phyloP scores from a whole-genome alignment of 2,888 invertebrate genomes.

The Drosophila bunnanda region DNA sequence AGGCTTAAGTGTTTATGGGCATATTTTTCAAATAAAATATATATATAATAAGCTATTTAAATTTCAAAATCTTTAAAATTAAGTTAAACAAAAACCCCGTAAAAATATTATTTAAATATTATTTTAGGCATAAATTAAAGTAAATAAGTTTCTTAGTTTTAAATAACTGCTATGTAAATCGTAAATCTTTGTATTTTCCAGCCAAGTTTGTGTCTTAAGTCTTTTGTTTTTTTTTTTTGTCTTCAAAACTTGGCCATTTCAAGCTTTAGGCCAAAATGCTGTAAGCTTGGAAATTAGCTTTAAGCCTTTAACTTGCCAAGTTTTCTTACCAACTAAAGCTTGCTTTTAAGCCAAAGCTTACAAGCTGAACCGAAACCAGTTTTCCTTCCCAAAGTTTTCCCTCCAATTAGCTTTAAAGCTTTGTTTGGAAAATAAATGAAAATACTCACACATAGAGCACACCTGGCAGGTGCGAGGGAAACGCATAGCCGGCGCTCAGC shows the following conservation, averaged over 20 bases:
- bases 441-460: slow-evolving; percentile 47
- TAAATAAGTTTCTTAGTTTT: neutral
- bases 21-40: neutral
- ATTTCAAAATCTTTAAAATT: neutral
- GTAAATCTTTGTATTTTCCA: neutral
- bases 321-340: slow-evolving; percentile 1
- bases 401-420: neutral
- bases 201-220: slow-evolving; percentile 11
- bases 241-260: neutral
- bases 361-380: neutral
- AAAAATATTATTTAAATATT: neutral
- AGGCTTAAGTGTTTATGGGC: neutral
- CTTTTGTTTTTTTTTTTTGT: neutral
- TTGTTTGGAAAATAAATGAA: neutral
- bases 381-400: neutral
- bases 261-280: neutral
- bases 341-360: neutral
- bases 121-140: no score
- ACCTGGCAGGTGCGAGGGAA: slow-evolving; percentile 56
- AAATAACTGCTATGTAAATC: neutral
- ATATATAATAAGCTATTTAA: neutral
- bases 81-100: fast-evolving
- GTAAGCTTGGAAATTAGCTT: neutral
- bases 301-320: neutral
- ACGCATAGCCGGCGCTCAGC: slow-evolving; percentile 64